Evolutionary conservation across 2,888 invertebrate species (phyloP), one percentile per base, ranked within the genome.

Genomic region (Chydorus sphaericus): DNA sequence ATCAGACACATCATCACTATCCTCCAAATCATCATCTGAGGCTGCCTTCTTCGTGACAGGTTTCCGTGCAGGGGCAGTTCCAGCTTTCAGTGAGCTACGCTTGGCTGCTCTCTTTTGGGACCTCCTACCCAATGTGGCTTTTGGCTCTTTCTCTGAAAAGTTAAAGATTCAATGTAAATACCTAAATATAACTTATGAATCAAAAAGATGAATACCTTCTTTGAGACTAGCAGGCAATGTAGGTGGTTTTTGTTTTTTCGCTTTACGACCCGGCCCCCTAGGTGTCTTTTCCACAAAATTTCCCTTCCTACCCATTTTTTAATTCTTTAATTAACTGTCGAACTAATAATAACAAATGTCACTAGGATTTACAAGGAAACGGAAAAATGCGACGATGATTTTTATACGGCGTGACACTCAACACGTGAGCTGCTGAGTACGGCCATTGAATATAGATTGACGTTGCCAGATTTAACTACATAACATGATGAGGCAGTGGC

Each of bases 211-310:
- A 30, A 18, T 63, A 62, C 64, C 70, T 77, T 77, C 74, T 65
- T 66, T 62, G 33, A 77, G 62, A 58, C 75, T 73, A 65, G 78
- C 77, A 57, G 78, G 77, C 48, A 71, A 80, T 50, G 75, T 73
- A 2, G 93, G 92, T 63, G 85, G 82, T 44, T 80, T 79, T 66
- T 93, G 93, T 66, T 92, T 93, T 62, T 81, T 84, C 0, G 89
- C 75, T 70, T 92, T 93, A 61, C 82, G 79, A 0, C 91, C 92
- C 8, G 86, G 89, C 0, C 91, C 91, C 64, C 81, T 83, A 66
- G 85, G 85, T 2, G 77, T 77, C 62, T 80, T 77, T 63, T 85
- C 84, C 62, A 76, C 77, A 68, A 82, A 89, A 65, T 84, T 83
- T 4, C 85, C 88, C 72, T 88, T 90, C 39, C 90, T 77, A 60